Conservation (phyloP, 1,140 invertebrate genomes). For the Dreissena polymorpha region DNA sequence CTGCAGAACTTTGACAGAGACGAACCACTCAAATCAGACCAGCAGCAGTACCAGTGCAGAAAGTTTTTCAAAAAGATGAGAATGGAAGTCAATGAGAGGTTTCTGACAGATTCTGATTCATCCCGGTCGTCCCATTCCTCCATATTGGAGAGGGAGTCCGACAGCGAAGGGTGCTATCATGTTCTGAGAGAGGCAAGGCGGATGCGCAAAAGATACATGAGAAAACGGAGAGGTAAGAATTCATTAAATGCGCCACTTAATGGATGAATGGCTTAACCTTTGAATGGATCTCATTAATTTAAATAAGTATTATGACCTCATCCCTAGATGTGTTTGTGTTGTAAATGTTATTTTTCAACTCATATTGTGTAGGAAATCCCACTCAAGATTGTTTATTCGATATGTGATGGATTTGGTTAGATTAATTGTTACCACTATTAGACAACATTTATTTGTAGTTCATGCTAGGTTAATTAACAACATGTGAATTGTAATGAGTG, state of each 20-base stretch:
- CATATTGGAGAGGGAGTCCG: conserved; percentile 28
- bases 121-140: not conserved
- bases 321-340: no score
- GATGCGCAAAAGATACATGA: conserved; percentile 28
- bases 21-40: conserved; percentile 39
- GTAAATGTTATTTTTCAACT: no score
- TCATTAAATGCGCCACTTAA: not conserved
- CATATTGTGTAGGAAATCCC: no score
- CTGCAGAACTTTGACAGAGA: conserved; percentile 61
- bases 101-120: conserved; percentile 60
- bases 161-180: conserved; percentile 51
- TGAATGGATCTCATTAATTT: no score
- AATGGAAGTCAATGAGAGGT: conserved; percentile 58
- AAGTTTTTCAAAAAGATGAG: conserved; percentile 61
- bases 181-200: conserved; percentile 39
- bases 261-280: no score
- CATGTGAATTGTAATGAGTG: no score
- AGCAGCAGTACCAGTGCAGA: conserved; percentile 58
- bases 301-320: no score
- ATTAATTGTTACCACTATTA: no score
- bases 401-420: no score
- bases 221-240: conserved; percentile 43
- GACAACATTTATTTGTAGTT: no score
- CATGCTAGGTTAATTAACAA: no score
- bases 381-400: no score